These are phyloP conservation scores for Salmo trutta DNA, from an alignment of 2,797 vertebrate species.

Conservation along the genomic window DNA sequence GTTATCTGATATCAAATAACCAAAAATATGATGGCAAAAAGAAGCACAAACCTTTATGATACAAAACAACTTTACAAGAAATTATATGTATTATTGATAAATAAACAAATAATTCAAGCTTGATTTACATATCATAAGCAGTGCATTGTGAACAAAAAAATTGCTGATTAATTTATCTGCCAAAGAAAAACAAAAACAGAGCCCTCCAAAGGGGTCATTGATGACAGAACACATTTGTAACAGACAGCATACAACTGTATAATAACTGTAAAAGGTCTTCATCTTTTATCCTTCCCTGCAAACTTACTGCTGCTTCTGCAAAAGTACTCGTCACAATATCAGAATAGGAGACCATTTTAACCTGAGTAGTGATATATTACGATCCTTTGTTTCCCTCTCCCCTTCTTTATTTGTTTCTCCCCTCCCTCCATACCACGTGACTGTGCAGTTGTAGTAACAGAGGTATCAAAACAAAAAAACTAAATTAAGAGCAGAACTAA, in stretches of 20 bases:
- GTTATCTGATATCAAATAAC: background rate
- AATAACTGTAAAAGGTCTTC: background rate
- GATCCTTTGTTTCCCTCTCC: no score
- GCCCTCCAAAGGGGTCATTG: background rate
- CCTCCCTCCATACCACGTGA: no score
- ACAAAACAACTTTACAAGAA: slow-evolving; percentile 51
- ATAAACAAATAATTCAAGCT: slow-evolving; percentile 57
- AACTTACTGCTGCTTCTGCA: background rate
- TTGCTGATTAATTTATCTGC: slow-evolving; percentile 27
- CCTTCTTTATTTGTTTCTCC: background rate
- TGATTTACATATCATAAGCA: slow-evolving; percentile 45
- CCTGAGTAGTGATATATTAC: background rate
- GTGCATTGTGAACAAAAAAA: slow-evolving; percentile 42
- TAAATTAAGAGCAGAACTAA: background rate
- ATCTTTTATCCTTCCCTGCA: background rate
- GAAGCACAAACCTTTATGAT: slow-evolving; percentile 60
- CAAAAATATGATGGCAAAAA: background rate
- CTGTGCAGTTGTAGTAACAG: background rate
- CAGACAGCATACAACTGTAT: background rate
- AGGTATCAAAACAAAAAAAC: background rate
- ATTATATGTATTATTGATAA: slow-evolving; percentile 64
- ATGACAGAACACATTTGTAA: background rate
- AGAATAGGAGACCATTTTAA: background rate
- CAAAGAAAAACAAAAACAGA: background rate
- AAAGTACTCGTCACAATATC: background rate